Conservation (phyloP, 2,113 vertebrate species). For the Nothocercus nigrocapillus region DNA sequence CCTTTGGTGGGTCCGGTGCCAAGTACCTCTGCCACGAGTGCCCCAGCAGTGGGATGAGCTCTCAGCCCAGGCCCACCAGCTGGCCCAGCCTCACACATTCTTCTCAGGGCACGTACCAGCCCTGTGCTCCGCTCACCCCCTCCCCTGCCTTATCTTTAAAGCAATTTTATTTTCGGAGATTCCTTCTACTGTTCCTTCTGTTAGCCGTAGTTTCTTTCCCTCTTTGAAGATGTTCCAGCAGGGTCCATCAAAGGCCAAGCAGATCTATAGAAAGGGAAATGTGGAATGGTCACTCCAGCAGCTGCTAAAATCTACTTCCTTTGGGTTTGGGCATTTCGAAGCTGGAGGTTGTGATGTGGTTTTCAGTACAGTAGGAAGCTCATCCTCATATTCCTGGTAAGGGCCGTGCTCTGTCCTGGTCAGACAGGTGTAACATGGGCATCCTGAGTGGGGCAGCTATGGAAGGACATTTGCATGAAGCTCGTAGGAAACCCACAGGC, state of each 20-base stretch:
- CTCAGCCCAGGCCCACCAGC: slow-evolving; percentile 36
- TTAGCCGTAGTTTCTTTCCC: not conserved
- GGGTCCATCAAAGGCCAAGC: slow-evolving; percentile 31
- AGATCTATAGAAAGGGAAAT: slow-evolving; percentile 10
- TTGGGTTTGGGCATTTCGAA: not conserved
- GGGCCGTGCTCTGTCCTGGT: not conserved
- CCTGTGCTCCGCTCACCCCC: slow-evolving; percentile 13
- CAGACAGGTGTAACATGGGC: not conserved
- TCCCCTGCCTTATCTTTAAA: slow-evolving; percentile 62
- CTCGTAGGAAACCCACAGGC: not conserved
- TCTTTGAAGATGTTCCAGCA: slow-evolving; percentile 66
- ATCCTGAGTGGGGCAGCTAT: not conserved
- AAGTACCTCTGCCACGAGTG: slow-evolving; percentile 22
- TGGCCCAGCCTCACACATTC: slow-evolving; percentile 63
- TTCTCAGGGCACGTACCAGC: slow-evolving; percentile 49
- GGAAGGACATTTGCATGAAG: accelerated
- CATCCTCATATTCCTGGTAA: not conserved
- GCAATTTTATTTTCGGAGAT: slow-evolving; percentile 62
- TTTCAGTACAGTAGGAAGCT: slow-evolving; percentile 6
- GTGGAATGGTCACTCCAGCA: slow-evolving; percentile 5
- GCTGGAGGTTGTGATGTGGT: not conserved
- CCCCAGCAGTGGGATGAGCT: slow-evolving; percentile 20
- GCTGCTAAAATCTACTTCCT: slow-evolving; percentile 20
- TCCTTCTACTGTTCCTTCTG: slow-evolving; percentile 65
- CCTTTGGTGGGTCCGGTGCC: slow-evolving; percentile 4